Base-by-base conservation (phyloP, 2,113 vertebrate genomes). In the Macrotus californicus region DNA sequence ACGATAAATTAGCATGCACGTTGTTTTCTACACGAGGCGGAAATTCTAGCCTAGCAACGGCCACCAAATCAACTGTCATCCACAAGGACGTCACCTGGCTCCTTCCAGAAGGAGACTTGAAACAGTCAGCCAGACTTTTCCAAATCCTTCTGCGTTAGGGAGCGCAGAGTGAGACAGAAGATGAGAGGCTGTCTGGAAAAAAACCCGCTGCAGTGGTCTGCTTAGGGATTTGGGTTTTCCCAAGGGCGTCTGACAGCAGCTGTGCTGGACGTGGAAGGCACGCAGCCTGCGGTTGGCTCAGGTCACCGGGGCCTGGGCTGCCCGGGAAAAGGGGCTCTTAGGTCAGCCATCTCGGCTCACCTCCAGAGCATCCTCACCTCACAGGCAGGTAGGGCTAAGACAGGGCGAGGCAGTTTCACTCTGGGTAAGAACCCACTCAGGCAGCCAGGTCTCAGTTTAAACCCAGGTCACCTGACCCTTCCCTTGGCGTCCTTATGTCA, bases 31-130 rank as follows among this genome's bases (percentile, higher is more conserved):
- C 46, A n/a, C 24, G 5, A 39, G 80, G 77, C 3, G 6, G 67
- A 93, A 92, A 92, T 34, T 43, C 85, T 92, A 75, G n/a, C 92
- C 90, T 95, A 94, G 97, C 97, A 94, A 94, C 95, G 86, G 86
- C 54, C 81, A 59, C 75, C 91, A 31, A 34, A 86, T 59, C 93
- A 69, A 52, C 59, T 2, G 61, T 69, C 87, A 81, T 5, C 86
- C 67, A 18, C 81, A 80, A 85, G 52, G 50, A 26, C 50, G 16
- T 2, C 26, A 41, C 46, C 36, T 96, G 73, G 36, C 41, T 88
- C 56, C 76, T 61, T 79, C 82, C 31, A n/a, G 54, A 87, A 79
- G 41, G 76, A 43, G 56, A 43, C 11, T 18, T 7, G 66, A 67
- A 82, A 36, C 80, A 2, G 11, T 29, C 34, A 7, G 34, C 11